Evolutionary conservation across 2,113 vertebrate genomes (phyloP).

Genomic region (Acinonyx jubatus): DNA sequence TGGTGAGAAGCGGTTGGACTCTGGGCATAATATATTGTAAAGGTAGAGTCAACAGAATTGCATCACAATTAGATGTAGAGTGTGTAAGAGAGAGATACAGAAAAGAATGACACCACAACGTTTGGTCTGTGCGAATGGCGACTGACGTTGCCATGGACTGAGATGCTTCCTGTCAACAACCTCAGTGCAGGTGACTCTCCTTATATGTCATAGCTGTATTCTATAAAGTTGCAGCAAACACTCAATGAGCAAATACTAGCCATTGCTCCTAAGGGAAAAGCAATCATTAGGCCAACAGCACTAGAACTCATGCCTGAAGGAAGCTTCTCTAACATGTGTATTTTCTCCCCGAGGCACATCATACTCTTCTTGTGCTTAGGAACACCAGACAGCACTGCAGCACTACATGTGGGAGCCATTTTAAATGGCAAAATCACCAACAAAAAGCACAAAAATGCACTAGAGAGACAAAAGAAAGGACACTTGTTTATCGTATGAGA

Average conservation of each 20-base stretch:
- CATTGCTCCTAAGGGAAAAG: not conserved
- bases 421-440: not conserved
- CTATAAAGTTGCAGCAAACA: not conserved
- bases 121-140: not conserved
- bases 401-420: rapidly evolving
- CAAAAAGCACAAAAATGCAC: not conserved
- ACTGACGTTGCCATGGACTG: rapidly evolving
- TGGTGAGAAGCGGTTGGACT: not conserved
- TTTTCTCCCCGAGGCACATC: not conserved
- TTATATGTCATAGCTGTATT: rapidly evolving
- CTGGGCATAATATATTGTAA: not conserved
- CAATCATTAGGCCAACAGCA: not conserved
- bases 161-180: not conserved
- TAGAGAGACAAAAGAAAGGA: not conserved
- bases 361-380: not conserved
- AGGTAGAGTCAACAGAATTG: not conserved
- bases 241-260: not conserved
- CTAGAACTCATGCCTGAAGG: not conserved
- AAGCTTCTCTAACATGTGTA: not conserved
- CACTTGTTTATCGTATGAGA: rapidly evolving
- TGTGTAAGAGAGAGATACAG: not conserved
- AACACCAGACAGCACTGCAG: no score
- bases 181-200: not conserved
- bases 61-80: rapidly evolving
- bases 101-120: no score